These are phyloP conservation scores for Hirtodrosophila trivittata DNA, from an alignment of 2,888 invertebrate species.

Conservation along the genomic window DNA sequence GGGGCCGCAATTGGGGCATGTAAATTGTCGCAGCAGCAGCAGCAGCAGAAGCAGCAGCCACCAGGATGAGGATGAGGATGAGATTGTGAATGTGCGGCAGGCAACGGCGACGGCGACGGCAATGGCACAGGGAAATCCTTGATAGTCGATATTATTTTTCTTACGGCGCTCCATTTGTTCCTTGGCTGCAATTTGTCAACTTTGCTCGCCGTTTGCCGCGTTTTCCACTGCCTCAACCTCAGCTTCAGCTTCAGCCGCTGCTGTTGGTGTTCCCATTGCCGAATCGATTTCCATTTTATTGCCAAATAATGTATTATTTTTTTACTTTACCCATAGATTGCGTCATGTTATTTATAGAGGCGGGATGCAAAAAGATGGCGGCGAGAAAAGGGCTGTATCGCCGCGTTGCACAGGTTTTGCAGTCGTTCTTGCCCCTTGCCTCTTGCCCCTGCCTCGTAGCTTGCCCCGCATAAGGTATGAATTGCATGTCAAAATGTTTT, in stretches of 20 bases:
- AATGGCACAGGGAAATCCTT: constrained; percentile 68
- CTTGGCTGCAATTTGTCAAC: constrained; percentile 76
- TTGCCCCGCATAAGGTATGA: constrained; percentile 66
- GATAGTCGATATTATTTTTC: constrained; percentile 78
- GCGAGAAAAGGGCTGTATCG: constrained; percentile 24
- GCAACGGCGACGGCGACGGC: constrained; percentile 20
- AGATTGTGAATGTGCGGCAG: constrained; percentile 1
- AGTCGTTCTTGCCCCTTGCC: constrained; percentile 13
- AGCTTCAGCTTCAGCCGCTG: too few relatives aligned
- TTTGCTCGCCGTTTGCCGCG: constrained; percentile 60
- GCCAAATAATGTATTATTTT: constrained; percentile 80
- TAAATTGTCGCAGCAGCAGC: constrained; percentile 69
- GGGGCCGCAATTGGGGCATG: constrained; percentile 72
- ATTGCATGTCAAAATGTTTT: constrained; percentile 81
- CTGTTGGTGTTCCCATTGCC: constrained; percentile 27
- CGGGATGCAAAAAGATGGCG: constrained; percentile 29
- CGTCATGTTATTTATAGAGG: constrained; percentile 80
- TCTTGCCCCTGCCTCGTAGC: too few relatives aligned
- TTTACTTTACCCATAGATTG: constrained; percentile 68
- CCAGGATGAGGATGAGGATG: constrained; percentile 22
- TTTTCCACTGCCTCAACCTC: constrained; percentile 21
- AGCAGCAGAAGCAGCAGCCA: constrained; percentile 15
- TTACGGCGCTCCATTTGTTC: constrained; percentile 78
- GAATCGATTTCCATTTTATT: constrained; percentile 79
- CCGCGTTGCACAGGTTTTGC: neutral